Conservation (phyloP, 2,113 vertebrate genomes). For the Microcebus tavaratra region DNA sequence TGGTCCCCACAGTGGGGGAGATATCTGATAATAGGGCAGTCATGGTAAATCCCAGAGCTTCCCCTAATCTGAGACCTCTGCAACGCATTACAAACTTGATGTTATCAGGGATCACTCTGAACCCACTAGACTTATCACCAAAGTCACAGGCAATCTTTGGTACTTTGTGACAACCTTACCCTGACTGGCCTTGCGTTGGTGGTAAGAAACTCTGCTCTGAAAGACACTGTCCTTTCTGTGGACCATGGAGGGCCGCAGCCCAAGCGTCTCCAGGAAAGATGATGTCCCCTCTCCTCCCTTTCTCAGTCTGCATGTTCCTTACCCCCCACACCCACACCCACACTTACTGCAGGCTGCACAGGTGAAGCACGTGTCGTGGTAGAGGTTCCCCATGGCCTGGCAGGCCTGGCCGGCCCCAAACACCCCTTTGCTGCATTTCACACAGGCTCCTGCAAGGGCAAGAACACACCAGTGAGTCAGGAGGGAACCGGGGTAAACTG, state of each 20-base stretch:
- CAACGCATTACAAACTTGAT: not conserved
- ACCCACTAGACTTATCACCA: not conserved
- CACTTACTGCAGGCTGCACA: constrained; percentile 97
- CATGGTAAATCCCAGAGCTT: accelerated
- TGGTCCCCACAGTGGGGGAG: not conserved
- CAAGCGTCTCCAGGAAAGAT: not conserved
- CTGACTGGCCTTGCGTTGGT: accelerated
- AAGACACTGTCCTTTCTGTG: not conserved
- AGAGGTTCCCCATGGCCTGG: constrained; percentile 98
- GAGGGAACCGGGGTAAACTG: not conserved
- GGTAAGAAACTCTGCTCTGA: not conserved
- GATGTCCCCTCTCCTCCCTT: not conserved
- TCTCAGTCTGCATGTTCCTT: accelerated
- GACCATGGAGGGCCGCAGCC: accelerated
- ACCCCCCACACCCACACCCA: not conserved
- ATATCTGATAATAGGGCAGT: not conserved
- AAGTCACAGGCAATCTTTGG: not conserved
- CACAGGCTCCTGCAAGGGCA: constrained; percentile 89
- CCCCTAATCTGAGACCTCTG: not conserved
- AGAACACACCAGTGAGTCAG: constrained; percentile 48
- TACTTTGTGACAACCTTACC: not conserved
- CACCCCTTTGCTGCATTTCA: constrained; percentile 94
- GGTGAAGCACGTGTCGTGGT: constrained; percentile 96
- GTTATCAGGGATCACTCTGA: not conserved
- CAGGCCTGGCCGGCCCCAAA: constrained; percentile 95